These are phyloP conservation scores for Sakesphorus luctuosus DNA, from an alignment of 2,113 vertebrate genomes.

Conservation along the genomic window DNA sequence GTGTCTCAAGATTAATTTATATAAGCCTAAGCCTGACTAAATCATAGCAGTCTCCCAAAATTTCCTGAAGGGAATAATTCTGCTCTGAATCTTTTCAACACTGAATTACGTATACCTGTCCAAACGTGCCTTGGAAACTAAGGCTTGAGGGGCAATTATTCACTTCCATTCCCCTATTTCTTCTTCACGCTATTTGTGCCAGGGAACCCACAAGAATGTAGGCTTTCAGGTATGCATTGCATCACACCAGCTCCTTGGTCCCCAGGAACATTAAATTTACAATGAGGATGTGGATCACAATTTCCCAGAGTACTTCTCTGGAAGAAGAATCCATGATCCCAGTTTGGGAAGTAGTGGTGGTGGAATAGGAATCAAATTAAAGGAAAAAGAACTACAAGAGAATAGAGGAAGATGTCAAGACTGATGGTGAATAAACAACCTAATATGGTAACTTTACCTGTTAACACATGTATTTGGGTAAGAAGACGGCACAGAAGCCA, in stretches of 20 bases:
- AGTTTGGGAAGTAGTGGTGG: not conserved
- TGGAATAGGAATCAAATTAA: not conserved
- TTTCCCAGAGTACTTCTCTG: not conserved
- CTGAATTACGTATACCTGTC: not conserved
- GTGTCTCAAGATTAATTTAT: not conserved
- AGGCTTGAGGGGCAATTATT: not conserved
- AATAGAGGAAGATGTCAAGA: not conserved
- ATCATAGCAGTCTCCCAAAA: not conserved
- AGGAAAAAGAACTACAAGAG: not conserved
- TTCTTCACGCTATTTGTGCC: not conserved
- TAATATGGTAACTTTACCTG: not conserved
- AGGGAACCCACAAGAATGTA: not conserved
- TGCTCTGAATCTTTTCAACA: not conserved
- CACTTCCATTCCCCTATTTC: not conserved
- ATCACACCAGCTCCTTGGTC: not conserved
- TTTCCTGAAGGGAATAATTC: not conserved
- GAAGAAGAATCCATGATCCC: not conserved
- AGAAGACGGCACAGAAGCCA: not conserved
- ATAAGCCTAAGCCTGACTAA: not conserved
- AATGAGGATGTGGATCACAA: not conserved
- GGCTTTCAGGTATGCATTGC: not conserved
- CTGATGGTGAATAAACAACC: not conserved
- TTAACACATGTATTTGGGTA: not conserved
- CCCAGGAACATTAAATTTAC: not conserved
- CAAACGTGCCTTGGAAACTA: not conserved